Conservation (phyloP, 2,113 vertebrate species). For the Vidua chalybeata region DNA sequence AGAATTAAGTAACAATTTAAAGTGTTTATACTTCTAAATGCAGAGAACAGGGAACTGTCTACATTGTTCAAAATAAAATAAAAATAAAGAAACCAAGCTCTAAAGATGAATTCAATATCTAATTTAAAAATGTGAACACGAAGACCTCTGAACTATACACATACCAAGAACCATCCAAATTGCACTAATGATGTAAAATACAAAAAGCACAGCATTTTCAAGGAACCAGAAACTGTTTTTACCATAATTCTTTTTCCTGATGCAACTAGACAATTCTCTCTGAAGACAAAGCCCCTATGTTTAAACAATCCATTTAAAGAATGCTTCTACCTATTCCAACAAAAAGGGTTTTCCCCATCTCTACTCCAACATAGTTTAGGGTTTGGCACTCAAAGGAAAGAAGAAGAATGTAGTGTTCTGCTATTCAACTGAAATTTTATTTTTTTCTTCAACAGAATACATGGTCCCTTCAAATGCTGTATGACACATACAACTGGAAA, state of each 20-base stretch:
- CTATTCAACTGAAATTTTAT: slow-evolving; percentile 54
- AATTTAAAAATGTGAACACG: slow-evolving; percentile 83
- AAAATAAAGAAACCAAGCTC: slow-evolving; percentile 79
- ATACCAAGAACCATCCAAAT: slow-evolving; percentile 81
- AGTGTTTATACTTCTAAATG: slow-evolving; percentile 89
- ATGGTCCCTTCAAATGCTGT: slow-evolving; percentile 85
- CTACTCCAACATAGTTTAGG: slow-evolving; percentile 56
- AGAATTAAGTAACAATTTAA: slow-evolving; percentile 89
- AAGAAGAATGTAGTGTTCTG: slow-evolving; percentile 62
- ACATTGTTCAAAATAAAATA: slow-evolving; percentile 84
- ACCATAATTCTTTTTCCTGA: slow-evolving; percentile 26
- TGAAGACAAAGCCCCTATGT: slow-evolving; percentile 44
- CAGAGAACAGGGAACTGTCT: slow-evolving; percentile 88
- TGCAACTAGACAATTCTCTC: slow-evolving; percentile 38
- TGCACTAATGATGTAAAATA: slow-evolving; percentile 81
- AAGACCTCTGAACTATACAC: slow-evolving; percentile 85
- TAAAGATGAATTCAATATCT: slow-evolving; percentile 81
- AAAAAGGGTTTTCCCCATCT: slow-evolving; percentile 45
- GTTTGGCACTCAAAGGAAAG: slow-evolving; percentile 77
- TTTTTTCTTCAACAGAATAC: slow-evolving; percentile 68
- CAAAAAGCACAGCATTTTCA: slow-evolving; percentile 83
- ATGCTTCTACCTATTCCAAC: slow-evolving; percentile 47
- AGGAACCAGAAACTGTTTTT: slow-evolving; percentile 80
- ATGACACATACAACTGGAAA: slow-evolving; percentile 81
- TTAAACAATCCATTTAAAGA: slow-evolving; percentile 43